Conservation (phyloP, 2,888 invertebrate species). For the Tetanocera ferruginea region DNA sequence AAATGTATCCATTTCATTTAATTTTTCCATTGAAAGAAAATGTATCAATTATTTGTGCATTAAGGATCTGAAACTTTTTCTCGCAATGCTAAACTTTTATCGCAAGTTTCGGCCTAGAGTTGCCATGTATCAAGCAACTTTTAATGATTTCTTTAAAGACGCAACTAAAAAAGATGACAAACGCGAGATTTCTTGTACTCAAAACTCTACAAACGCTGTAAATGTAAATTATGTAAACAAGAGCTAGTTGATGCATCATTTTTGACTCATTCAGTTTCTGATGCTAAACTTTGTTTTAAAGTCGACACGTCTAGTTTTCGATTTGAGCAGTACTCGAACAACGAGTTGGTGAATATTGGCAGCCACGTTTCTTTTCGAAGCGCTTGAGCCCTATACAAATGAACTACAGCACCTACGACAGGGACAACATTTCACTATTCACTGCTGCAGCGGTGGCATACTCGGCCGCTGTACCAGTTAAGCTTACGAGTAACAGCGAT, state of each 20-base stretch:
- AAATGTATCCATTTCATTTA: too few relatives aligned
- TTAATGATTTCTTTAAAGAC: background rate
- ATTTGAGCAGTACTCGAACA: conserved; percentile 23
- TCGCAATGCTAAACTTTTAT: background rate
- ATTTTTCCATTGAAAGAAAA: conserved; percentile 13
- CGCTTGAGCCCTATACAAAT: background rate
- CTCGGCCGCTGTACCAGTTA: too few relatives aligned
- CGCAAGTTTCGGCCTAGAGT: background rate
- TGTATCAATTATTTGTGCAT: background rate
- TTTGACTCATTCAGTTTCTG: background rate
- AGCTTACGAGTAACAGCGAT: too few relatives aligned
- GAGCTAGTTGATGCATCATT: background rate
- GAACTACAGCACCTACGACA: conserved; percentile 16
- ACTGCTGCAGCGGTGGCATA: too few relatives aligned
- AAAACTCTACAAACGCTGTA: background rate
- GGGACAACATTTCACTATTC: too few relatives aligned
- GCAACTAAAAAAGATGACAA: conserved; percentile 1
- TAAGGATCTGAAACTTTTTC: background rate
- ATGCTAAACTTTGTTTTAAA: conserved; percentile 3
- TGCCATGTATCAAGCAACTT: conserved; percentile 11
- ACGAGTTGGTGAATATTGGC: background rate
- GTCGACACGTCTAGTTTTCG: conserved; percentile 11
- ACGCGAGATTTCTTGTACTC: conserved; percentile 2
- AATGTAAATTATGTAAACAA: conserved; percentile 12
- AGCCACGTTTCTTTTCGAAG: conserved; percentile 23